Conservation (phyloP, 1,140 invertebrate genomes). For the Macrocentrus cingulum region DNA sequence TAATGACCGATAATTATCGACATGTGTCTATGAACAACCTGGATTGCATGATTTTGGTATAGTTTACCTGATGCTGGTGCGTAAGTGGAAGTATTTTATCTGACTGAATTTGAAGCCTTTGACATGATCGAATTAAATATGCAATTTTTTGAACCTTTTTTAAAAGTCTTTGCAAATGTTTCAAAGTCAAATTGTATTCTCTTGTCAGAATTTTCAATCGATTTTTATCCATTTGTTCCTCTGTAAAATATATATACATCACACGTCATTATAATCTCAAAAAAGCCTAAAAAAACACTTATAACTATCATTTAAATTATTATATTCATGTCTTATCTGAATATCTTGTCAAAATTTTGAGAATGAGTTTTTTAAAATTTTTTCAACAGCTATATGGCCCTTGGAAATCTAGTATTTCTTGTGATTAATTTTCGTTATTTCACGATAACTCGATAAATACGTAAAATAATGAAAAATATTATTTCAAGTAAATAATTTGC, state of each 20-base stretch:
- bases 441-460: too few relatives aligned
- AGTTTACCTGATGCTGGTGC: slow-evolving; percentile 2
- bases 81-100: slow-evolving; percentile 38
- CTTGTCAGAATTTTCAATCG: slow-evolving; percentile 34
- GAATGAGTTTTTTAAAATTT: too few relatives aligned
- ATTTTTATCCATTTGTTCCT: slow-evolving; percentile 34
- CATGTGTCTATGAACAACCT: background rate
- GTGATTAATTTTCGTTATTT: too few relatives aligned
- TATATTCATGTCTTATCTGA: too few relatives aligned
- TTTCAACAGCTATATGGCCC: too few relatives aligned
- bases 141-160: slow-evolving; percentile 32
- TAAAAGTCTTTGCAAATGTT: slow-evolving; percentile 30
- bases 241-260: slow-evolving; percentile 28
- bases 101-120: slow-evolving; percentile 43
- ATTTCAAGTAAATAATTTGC: too few relatives aligned
- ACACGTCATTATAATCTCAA: background rate
- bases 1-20: background rate
- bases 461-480: too few relatives aligned
- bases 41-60: background rate
- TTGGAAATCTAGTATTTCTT: too few relatives aligned
- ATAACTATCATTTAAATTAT: too few relatives aligned
- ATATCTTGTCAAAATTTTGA: too few relatives aligned
- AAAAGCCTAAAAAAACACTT: too few relatives aligned
- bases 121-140: slow-evolving; percentile 36
- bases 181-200: slow-evolving; percentile 35